A percentile compares a stretch with the other conserved stretches of the same genome.
Conservation (phyloP, 2,888 invertebrate genomes). For the Drosophila austrosaltans region DNA sequence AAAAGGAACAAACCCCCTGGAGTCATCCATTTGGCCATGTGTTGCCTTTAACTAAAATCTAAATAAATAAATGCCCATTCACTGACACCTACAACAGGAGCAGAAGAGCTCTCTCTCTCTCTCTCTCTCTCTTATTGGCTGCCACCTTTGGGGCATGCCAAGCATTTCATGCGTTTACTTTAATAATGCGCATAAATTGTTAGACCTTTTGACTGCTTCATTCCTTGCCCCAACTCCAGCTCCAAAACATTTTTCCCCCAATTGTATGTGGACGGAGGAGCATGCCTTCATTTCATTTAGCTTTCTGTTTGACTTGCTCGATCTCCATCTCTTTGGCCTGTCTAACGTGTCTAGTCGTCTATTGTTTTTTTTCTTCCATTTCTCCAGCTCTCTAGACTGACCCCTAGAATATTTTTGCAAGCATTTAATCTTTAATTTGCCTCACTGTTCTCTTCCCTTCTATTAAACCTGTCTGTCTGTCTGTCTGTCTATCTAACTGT, state of each 20-base stretch:
- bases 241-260: constrained; percentile 1
- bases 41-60: constrained; percentile 64
- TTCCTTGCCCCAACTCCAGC: constrained; percentile 37
- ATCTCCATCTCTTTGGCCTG: constrained; percentile 8
- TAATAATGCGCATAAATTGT: constrained; percentile 80
- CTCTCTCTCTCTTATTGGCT: background rate
- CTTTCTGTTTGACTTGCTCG: constrained; percentile 69
- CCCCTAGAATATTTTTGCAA: constrained; percentile 66
- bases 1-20: constrained; percentile 4
- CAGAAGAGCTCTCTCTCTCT: background rate
- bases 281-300: constrained; percentile 73
- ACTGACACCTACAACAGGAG: constrained; percentile 58
- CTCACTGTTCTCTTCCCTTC: constrained; percentile 44
- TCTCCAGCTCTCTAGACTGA: constrained; percentile 39
- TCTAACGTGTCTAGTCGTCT: constrained; percentile 54
- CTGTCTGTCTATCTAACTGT: constrained; percentile 62
- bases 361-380: constrained; percentile 58
- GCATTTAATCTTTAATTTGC: constrained; percentile 76
- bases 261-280: constrained; percentile 12
- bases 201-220: constrained; percentile 75
- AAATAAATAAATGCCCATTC: constrained; percentile 74
- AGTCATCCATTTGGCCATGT: constrained; percentile 32
- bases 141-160: constrained; percentile 58
- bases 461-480: constrained; percentile 2
- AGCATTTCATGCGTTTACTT: constrained; percentile 72